Evolutionary conservation across 2,113 vertebrate species (phyloP).

Genomic region (Herpailurus yagouaroundi): DNA sequence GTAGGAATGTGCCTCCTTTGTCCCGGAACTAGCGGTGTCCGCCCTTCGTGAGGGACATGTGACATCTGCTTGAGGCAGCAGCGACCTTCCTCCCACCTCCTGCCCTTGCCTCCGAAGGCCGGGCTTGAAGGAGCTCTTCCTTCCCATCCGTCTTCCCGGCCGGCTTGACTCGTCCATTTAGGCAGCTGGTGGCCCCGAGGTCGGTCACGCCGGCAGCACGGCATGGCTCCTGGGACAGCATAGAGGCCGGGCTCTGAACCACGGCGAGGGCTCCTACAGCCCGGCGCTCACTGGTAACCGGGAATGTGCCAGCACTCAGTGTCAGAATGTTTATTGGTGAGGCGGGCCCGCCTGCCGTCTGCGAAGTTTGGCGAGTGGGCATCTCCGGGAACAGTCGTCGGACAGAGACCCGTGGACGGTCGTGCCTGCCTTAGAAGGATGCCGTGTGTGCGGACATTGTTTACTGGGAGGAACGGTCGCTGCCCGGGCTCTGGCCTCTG

Average conservation of each 20-base stretch:
- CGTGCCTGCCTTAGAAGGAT: background rate
- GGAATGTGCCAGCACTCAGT: background rate
- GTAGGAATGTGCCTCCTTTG: background rate
- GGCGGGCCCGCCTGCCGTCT: background rate
- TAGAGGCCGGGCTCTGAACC: background rate
- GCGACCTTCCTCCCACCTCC: background rate
- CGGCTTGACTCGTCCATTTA: fast-evolving
- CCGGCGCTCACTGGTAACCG: background rate
- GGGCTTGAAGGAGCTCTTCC: too few relatives aligned
- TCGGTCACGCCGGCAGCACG: too few relatives aligned
- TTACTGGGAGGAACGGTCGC: background rate
- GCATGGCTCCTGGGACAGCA: background rate
- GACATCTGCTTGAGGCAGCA: background rate
- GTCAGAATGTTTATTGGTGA: background rate
- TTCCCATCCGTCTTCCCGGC: background rate
- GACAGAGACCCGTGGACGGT: background rate
- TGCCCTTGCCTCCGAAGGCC: background rate
- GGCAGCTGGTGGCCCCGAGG: background rate
- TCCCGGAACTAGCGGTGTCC: background rate
- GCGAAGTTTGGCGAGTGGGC: background rate
- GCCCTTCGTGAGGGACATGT: background rate
- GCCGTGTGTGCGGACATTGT: background rate
- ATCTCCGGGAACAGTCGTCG: background rate
- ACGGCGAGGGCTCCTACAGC: fast-evolving
- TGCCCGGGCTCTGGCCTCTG: background rate